These are phyloP conservation scores for Enteromius mattozi DNA, from an alignment of 2,797 vertebrate genomes.

Conservation along the genomic window DNA sequence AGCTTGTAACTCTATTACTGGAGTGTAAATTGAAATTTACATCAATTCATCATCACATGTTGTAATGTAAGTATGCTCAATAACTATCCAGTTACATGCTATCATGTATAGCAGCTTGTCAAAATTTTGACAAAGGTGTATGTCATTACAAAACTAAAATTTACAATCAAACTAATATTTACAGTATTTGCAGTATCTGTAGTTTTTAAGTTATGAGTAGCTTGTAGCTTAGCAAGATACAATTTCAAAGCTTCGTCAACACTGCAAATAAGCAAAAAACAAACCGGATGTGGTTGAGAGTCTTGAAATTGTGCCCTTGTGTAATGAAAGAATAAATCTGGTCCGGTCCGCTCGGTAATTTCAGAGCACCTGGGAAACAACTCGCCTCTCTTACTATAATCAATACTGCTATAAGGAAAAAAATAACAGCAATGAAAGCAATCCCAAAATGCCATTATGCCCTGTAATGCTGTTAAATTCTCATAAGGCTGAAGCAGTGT, in stretches of 20 bases:
- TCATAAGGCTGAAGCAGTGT: slow-evolving; percentile 42
- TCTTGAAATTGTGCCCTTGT: slow-evolving; percentile 28
- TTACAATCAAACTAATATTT: neutral
- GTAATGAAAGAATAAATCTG: slow-evolving; percentile 47
- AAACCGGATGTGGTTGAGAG: slow-evolving; percentile 44
- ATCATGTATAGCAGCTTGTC: neutral
- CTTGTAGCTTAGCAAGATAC: neutral
- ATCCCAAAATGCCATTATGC: slow-evolving; percentile 39
- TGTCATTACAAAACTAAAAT: no score
- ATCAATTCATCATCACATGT: neutral
- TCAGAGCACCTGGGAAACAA: slow-evolving; percentile 44
- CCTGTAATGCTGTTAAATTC: slow-evolving; percentile 46
- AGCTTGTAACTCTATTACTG: neutral
- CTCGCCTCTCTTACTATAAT: slow-evolving; percentile 49
- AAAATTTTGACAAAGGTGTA: neutral
- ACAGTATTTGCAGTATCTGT: neutral
- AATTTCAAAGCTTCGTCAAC: neutral
- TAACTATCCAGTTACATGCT: neutral
- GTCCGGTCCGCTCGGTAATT: slow-evolving; percentile 38
- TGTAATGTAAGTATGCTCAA: neutral
- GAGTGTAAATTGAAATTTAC: neutral
- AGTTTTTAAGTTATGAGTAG: neutral
- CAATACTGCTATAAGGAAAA: slow-evolving; percentile 53
- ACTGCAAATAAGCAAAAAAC: slow-evolving; percentile 24
- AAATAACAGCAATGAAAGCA: slow-evolving; percentile 42